phyloP scores from a whole-genome alignment of 2,797 vertebrate species.

The Eurystomus glaucurus region DNA sequence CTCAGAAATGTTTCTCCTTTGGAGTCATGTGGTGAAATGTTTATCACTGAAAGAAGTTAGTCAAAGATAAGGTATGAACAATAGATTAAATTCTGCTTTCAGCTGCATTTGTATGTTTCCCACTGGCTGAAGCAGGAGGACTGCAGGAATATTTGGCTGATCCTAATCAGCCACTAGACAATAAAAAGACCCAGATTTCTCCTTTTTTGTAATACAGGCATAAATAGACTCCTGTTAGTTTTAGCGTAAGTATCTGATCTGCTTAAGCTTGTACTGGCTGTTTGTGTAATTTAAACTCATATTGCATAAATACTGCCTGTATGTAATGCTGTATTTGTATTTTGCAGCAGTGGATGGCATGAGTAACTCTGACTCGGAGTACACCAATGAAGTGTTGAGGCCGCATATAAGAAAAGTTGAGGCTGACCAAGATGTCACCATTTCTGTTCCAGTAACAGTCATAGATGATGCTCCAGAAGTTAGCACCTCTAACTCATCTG shows the following conservation, averaged over 20 bases:
- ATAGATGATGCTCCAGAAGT: constrained; percentile 90
- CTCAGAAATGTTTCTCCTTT: constrained; percentile 69
- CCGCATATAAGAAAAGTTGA: constrained; percentile 17
- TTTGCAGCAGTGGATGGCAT: constrained; percentile 81
- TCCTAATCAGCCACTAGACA: constrained; percentile 53
- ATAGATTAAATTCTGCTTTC: constrained; percentile 70
- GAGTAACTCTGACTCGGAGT: constrained; percentile 56
- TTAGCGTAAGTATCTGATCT: neutral
- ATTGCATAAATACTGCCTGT: neutral
- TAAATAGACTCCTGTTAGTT: neutral
- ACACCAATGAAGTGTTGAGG: constrained; percentile 33
- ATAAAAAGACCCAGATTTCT: neutral
- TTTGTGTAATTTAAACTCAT: constrained; percentile 9
- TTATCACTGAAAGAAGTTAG: constrained; percentile 65
- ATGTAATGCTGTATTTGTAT: neutral
- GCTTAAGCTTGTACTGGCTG: neutral
- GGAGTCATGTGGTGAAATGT: constrained; percentile 65
- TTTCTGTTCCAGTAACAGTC: constrained; percentile 92
- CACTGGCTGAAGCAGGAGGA: constrained; percentile 35
- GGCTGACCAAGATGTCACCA: constrained; percentile 74
- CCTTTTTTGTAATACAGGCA: neutral
- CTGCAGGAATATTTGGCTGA: constrained; percentile 40
- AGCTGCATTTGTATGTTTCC: constrained; percentile 59
- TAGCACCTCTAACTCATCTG: constrained; percentile 37
- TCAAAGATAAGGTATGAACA: constrained; percentile 73